Conservation (phyloP, 2,113 vertebrate species). For the Rhinolophus sinicus region DNA sequence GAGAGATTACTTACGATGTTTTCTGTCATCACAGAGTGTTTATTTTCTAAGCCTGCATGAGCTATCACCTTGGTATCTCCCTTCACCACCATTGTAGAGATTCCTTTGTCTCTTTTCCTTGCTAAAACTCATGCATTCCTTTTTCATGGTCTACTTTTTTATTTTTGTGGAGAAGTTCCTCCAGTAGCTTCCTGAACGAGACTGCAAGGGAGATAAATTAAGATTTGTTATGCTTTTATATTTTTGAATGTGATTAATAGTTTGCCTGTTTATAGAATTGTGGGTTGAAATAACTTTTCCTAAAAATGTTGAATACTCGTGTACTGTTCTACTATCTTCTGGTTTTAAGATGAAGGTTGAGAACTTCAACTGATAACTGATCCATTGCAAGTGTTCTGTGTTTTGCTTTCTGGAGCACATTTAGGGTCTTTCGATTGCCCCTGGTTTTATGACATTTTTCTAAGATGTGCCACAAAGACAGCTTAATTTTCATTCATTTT, state of each 20-base stretch:
- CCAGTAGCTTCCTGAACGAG: background rate
- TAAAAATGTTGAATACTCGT: background rate
- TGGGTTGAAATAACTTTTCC: slow-evolving; percentile 2
- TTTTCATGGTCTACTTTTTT: background rate
- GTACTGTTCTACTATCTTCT: background rate
- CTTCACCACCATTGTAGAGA: background rate
- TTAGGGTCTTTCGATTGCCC: background rate
- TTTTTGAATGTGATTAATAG: slow-evolving; percentile 10
- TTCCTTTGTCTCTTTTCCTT: background rate
- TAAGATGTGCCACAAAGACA: background rate
- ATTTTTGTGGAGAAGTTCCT: background rate
- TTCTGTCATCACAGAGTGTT: background rate
- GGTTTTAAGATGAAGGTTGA: background rate
- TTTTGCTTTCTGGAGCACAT: background rate
- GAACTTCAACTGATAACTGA: background rate
- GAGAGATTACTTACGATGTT: background rate
- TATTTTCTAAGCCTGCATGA: background rate
- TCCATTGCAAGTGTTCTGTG: background rate
- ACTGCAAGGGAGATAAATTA: background rate
- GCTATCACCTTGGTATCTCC: background rate
- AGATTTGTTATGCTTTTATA: background rate
- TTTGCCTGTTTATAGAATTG: background rate
- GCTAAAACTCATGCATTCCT: background rate
- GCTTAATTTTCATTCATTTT: background rate
- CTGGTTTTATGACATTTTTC: background rate